Evolutionary conservation across 2,888 invertebrate genomes (phyloP).

Genomic region (Branchipolynoe longqiensis): DNA sequence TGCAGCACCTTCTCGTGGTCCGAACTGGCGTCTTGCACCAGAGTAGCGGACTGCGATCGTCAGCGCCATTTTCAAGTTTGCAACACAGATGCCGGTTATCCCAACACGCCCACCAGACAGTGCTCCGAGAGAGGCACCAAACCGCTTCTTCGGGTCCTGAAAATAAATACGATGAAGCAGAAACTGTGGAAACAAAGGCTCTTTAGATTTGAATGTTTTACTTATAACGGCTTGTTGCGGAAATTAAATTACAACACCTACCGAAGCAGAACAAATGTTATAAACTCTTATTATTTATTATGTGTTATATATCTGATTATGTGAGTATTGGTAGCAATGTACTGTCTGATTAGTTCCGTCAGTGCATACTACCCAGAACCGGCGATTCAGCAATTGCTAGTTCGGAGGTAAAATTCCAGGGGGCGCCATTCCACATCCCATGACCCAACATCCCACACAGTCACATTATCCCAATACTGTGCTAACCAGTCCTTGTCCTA

Average conservation of each 20-base stretch:
- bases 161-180: not conserved
- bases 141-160: constrained; percentile 89
- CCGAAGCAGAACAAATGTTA: not conserved
- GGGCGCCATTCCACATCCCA: too few relatives aligned
- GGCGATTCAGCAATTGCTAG: too few relatives aligned
- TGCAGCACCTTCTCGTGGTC: constrained; percentile 86
- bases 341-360: not conserved
- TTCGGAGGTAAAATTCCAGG: too few relatives aligned
- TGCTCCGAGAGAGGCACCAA: constrained; percentile 91
- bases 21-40: constrained; percentile 93
- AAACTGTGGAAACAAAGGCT: too few relatives aligned
- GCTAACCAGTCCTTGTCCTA: too few relatives aligned
- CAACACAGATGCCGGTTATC: constrained; percentile 85
- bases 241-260: too few relatives aligned
- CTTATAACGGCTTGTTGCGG: too few relatives aligned
- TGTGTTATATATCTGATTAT: not conserved
- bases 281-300: not conserved
- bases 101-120: constrained; percentile 92
- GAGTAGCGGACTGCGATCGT: constrained; percentile 93
- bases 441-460: too few relatives aligned
- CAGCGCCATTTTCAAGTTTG: constrained; percentile 88
- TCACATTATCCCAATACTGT: too few relatives aligned
- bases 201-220: too few relatives aligned
- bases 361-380: too few relatives aligned
- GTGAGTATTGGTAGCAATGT: not conserved